Base-by-base conservation (phyloP, 1,140 invertebrate species). In the Ips typographus region DNA sequence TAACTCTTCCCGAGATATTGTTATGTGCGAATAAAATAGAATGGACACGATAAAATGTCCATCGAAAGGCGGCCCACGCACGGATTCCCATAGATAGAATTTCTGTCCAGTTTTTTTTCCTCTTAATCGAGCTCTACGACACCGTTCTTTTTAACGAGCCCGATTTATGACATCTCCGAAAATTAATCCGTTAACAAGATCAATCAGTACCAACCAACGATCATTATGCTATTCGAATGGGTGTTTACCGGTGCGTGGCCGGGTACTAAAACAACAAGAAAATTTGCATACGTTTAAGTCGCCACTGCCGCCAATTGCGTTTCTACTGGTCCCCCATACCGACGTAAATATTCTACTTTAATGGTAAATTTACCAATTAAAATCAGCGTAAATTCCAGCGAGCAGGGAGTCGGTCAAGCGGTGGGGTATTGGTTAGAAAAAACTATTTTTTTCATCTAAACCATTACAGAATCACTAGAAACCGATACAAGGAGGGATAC, bases 1-100 rank as follows among this genome's bases (percentile, higher is more conserved):
- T 75, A 75, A 75, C 73, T 75, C 71, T 70, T 65, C 65, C 59
- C 71, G 70, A 71, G 70, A 75, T 75, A 75, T 75, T 75, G 73
- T 74, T 75, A 75, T 75, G 68, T 70, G 68, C 68, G 68, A 70
- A 70, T 70, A 70, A 70, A 70, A 63, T 70, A 70, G 68, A 70
- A 70, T 68, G 65, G 58, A 68, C 65, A 68, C 65, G 65, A 68
- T 68, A 61, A 68, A 61, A 61, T 59, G 56, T 68, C 65, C 37
- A 68, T 68, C 65, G 65, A 68, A 59, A 68, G 65, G 56, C 57
- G 56, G 65, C 65, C 65, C 65, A 68, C 65, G 65, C 65, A 68
- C 57, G 44, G 47, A 68, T 68, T 68, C 65, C 65, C 65, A 68
- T 68, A 68, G 56, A 60, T 43, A 52, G 65, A 53, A 57, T 49